Conservation (phyloP, 2,797 vertebrate genomes). For the Dryobates pubescens region DNA sequence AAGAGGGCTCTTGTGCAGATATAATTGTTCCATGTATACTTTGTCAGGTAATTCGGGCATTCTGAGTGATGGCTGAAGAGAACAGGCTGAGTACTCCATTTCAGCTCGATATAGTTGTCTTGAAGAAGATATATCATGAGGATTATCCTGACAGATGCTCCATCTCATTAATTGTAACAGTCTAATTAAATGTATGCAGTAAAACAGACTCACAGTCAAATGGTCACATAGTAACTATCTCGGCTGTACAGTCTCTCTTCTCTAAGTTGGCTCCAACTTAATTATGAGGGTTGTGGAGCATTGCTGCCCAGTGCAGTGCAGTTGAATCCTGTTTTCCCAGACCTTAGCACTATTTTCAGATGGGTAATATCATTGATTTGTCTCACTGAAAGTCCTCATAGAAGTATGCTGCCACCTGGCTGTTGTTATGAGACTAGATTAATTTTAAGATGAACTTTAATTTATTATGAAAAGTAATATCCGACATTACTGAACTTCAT, state of each 20-base stretch:
- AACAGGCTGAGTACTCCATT: not conserved
- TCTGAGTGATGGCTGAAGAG: not conserved
- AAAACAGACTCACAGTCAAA: not conserved
- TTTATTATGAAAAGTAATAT: not conserved
- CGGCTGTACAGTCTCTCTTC: not conserved
- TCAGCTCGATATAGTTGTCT: not conserved
- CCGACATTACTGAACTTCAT: not conserved
- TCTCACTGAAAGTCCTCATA: not conserved
- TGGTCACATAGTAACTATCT: not conserved
- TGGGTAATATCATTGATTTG: accelerated
- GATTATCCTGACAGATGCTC: not conserved
- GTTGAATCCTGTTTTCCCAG: not conserved
- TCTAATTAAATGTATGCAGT: not conserved
- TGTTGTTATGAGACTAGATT: not conserved
- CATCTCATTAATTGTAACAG: not conserved
- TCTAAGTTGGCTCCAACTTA: not conserved
- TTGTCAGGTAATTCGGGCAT: not conserved
- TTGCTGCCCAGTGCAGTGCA: not conserved
- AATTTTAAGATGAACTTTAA: not conserved
- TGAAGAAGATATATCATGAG: not conserved
- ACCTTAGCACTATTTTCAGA: not conserved
- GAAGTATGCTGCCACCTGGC: conserved; percentile 1
- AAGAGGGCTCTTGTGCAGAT: not conserved
- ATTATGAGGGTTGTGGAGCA: not conserved
- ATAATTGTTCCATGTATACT: not conserved